A percentile compares a stretch with the other conserved stretches of the same genome.
Evolutionary conservation across 2,113 vertebrate genomes (phyloP).

Genomic region (Phrynocephalus versicolor): DNA sequence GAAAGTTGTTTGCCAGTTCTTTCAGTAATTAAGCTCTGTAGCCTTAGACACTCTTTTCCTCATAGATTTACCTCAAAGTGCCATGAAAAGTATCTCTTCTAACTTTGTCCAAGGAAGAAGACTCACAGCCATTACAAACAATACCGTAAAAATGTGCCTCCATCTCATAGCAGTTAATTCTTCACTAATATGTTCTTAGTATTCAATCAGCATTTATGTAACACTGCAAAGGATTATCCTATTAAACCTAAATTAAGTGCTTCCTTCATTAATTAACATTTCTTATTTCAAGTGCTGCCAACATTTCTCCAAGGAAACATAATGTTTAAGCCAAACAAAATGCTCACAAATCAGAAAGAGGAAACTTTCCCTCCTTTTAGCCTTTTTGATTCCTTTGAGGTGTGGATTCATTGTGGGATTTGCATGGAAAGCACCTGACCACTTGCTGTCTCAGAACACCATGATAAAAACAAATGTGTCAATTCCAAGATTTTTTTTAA

Average conservation of each 20-base stretch:
- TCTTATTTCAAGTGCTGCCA: constrained; percentile 71
- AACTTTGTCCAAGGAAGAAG: neutral
- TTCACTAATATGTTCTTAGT: constrained; percentile 55
- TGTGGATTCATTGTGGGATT: constrained; percentile 21
- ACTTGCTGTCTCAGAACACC: neutral
- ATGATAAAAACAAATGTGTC: neutral
- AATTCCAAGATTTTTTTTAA: too few relatives aligned
- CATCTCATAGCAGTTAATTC: constrained; percentile 51
- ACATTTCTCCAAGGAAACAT: constrained; percentile 61
- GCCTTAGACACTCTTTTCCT: neutral
- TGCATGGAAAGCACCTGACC: neutral
- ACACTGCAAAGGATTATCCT: constrained; percentile 69
- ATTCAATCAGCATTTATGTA: constrained; percentile 74
- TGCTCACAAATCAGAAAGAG: neutral
- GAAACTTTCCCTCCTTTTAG: constrained; percentile 29
- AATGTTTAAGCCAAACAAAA: constrained; percentile 54
- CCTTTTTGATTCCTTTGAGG: constrained; percentile 8
- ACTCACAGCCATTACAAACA: constrained; percentile 4
- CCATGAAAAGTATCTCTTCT: constrained; percentile 21
- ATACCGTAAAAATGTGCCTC: constrained; percentile 41
- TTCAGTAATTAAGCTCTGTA: neutral
- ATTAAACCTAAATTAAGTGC: constrained; percentile 70
- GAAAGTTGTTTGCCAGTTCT: neutral
- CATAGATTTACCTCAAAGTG: constrained; percentile 23
- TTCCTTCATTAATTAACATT: constrained; percentile 68